Conservation (phyloP, 2,113 vertebrate genomes). For the Puma concolor region DNA sequence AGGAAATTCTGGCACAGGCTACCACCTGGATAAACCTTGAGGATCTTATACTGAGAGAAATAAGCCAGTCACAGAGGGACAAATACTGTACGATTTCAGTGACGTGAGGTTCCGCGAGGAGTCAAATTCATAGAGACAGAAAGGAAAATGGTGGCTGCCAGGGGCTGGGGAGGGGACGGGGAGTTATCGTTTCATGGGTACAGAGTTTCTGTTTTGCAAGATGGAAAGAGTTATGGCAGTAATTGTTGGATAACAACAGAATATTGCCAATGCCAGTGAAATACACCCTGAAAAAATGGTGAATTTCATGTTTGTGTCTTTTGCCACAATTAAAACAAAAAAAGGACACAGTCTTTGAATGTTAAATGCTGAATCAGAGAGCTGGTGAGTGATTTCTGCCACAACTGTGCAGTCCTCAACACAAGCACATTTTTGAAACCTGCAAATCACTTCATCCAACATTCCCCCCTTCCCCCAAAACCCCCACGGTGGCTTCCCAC, state of each 20-base stretch:
- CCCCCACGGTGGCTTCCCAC: background rate
- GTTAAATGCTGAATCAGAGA: background rate
- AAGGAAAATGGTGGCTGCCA: background rate
- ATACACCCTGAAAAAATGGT: background rate
- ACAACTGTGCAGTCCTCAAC: background rate
- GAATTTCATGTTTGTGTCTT: background rate
- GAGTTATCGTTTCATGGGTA: background rate
- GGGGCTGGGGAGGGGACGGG: accelerated
- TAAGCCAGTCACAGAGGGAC: background rate
- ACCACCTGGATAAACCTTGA: background rate
- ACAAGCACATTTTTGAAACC: background rate
- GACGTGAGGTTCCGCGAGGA: accelerated
- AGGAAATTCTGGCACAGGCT: background rate
- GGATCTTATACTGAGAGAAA: background rate
- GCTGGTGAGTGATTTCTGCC: background rate
- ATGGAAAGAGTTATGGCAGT: background rate
- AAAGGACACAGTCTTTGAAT: background rate
- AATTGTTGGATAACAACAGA: no score
- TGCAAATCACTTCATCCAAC: background rate
- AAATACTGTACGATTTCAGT: accelerated
- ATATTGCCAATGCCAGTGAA: background rate
- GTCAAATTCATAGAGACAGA: background rate
- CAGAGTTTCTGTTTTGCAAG: background rate
- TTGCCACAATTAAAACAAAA: background rate
- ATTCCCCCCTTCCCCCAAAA: background rate